A percentile compares a stretch with the other conserved stretches of the same genome.
These are phyloP conservation scores for Callinectes sapidus DNA, from an alignment of 2,888 invertebrate genomes.

Conservation along the genomic window DNA sequence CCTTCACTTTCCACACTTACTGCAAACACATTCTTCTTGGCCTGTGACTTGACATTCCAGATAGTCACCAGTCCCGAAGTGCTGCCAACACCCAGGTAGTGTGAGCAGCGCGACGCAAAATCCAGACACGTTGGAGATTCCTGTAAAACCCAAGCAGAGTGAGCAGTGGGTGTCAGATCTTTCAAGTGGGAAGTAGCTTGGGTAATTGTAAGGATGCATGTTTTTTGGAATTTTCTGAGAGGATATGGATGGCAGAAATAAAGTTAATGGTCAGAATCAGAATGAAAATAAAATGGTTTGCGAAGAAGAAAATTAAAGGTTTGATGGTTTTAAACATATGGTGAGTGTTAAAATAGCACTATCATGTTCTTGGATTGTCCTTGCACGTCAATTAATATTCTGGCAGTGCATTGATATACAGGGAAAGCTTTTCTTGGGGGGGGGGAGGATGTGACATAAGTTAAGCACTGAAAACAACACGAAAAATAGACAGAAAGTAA, in stretches of 20 bases:
- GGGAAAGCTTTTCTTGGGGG: too few relatives aligned
- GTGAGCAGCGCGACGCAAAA: conserved; percentile 50
- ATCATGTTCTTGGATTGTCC: not conserved
- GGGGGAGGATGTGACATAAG: too few relatives aligned
- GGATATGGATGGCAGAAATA: not conserved
- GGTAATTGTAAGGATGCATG: not conserved
- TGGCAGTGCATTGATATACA: too few relatives aligned
- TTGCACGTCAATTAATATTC: not conserved
- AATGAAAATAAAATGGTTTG: not conserved
- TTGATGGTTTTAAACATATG: not conserved
- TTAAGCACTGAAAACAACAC: too few relatives aligned
- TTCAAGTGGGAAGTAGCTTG: too few relatives aligned
- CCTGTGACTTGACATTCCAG: conserved; percentile 59
- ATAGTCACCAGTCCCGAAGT: conserved; percentile 46
- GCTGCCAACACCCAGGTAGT: conserved; percentile 54
- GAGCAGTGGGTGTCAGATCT: not conserved
- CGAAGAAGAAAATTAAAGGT: not conserved
- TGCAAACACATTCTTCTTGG: conserved; percentile 52
- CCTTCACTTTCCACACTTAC: conserved; percentile 52
- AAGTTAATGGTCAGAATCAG: not conserved
- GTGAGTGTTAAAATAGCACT: not conserved
- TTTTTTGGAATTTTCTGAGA: not conserved
- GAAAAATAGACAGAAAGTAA: too few relatives aligned
- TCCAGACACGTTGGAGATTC: conserved; percentile 48
- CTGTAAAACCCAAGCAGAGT: conserved; percentile 7